Evolutionary conservation across 2,797 vertebrate genomes (phyloP).

Genomic region (Acanthurus lineatus): DNA sequence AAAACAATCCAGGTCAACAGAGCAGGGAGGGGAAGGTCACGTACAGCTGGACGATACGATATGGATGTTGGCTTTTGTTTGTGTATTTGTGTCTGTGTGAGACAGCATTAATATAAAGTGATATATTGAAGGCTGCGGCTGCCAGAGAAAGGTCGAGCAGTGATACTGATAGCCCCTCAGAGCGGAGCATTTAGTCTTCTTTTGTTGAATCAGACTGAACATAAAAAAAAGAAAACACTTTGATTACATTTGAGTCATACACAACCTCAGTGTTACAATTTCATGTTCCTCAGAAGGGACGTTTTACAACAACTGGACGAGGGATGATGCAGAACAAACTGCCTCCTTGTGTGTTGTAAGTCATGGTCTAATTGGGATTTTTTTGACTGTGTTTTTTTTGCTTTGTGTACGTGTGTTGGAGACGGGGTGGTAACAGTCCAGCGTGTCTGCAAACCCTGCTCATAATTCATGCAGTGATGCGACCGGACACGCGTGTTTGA

Average conservation of each 20-base stretch:
- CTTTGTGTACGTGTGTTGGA: slow-evolving; percentile 29
- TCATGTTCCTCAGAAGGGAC: slow-evolving; percentile 52
- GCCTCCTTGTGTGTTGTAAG: slow-evolving; percentile 64
- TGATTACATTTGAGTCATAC: slow-evolving; percentile 39
- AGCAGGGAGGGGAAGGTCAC: slow-evolving; percentile 60
- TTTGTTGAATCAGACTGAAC: slow-evolving; percentile 22
- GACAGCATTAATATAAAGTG: slow-evolving; percentile 41
- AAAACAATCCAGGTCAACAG: slow-evolving; percentile 52
- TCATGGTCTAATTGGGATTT: slow-evolving; percentile 62
- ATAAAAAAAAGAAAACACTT: slow-evolving; percentile 15
- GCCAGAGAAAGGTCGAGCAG: slow-evolving; percentile 37
- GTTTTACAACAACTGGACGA: slow-evolving; percentile 57
- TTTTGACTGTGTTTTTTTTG: slow-evolving; percentile 29
- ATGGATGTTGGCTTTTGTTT: slow-evolving; percentile 38
- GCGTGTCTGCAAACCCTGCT: slow-evolving; percentile 12
- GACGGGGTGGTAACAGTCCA: slow-evolving; percentile 21
- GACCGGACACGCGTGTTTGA: slow-evolving; percentile 45
- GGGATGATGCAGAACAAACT: slow-evolving; percentile 64
- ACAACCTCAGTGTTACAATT: slow-evolving; percentile 38
- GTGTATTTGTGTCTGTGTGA: slow-evolving; percentile 31
- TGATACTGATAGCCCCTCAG: slow-evolving; percentile 38
- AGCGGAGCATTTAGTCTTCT: slow-evolving; percentile 24
- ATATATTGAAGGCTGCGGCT: slow-evolving; percentile 51
- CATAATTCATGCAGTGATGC: slow-evolving; percentile 67
- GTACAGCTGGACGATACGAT: slow-evolving; percentile 44